Conservation (phyloP, 2,113 vertebrate species). For the Phycodurus eques region DNA sequence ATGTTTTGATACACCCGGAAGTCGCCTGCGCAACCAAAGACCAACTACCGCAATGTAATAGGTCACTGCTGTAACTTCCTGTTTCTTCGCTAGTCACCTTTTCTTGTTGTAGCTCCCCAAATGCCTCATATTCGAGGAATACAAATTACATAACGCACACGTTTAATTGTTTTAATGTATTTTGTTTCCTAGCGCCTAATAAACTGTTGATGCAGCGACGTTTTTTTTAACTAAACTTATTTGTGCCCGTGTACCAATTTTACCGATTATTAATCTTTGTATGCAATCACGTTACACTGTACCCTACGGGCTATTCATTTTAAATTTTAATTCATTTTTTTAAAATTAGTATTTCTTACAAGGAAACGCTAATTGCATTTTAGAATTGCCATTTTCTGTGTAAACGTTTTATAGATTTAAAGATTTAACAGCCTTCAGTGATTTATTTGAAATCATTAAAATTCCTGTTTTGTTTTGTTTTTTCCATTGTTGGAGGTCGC, state of each 20-base stretch:
- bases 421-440: background rate
- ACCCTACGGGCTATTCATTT: background rate
- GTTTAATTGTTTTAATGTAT: background rate
- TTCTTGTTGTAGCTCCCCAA: background rate
- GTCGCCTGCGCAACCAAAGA: background rate
- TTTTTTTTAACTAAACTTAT: background rate
- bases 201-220: background rate
- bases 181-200: background rate
- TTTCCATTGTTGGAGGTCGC: too few species aligned
- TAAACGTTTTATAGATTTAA: background rate
- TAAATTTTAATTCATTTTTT: background rate
- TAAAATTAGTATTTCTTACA: background rate
- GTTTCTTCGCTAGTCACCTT: background rate
- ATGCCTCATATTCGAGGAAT: background rate
- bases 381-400: background rate
- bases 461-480: too few species aligned
- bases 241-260: background rate
- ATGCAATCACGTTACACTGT: background rate
- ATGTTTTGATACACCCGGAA: slow-evolving; percentile 50
- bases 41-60: slow-evolving; percentile 9
- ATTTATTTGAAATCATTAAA: background rate
- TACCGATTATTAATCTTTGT: background rate
- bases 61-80: background rate
- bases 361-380: background rate
- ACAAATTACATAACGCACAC: background rate